Percentiles rank a stretch among this genome's conserved stretches.
Evolutionary conservation across 35 echinoderm and acorn worm species (phyloP).

Genomic region (Ptychodera flava): DNA sequence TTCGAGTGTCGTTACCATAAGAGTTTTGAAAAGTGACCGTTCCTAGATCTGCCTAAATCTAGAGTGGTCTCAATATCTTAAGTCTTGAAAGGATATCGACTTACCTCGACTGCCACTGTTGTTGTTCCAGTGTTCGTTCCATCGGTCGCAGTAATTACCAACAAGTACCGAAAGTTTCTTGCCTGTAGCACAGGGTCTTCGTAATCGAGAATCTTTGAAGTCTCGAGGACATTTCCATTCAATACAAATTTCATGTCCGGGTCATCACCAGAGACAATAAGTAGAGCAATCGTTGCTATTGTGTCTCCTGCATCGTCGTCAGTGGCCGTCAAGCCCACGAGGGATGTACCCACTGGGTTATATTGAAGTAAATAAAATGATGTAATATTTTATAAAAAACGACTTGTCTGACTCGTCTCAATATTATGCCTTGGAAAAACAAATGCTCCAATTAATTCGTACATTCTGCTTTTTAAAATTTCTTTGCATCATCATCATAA

Average conservation of each 20-base stretch:
- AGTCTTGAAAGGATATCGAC: too few relatives aligned
- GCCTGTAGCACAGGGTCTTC: background rate
- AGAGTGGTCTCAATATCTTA: too few relatives aligned
- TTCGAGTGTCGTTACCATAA: too few relatives aligned
- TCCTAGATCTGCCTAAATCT: too few relatives aligned
- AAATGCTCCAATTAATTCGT: too few relatives aligned
- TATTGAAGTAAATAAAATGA: too few relatives aligned
- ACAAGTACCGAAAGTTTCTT: background rate
- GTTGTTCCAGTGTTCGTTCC: background rate
- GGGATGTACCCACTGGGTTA: background rate
- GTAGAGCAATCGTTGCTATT: background rate
- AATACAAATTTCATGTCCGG: background rate
- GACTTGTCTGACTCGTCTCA: too few relatives aligned
- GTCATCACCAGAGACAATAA: background rate
- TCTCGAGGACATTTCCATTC: background rate
- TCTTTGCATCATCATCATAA: too few relatives aligned
- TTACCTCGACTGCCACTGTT: background rate
- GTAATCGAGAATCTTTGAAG: background rate
- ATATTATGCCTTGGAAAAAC: too few relatives aligned
- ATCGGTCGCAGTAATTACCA: background rate
- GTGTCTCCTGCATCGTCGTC: background rate
- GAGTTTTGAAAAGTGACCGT: too few relatives aligned
- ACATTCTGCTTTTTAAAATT: too few relatives aligned
- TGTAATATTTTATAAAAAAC: too few relatives aligned
- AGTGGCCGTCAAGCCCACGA: background rate